These are phyloP conservation scores for Drosophila gaucha DNA, from an alignment of 2,888 invertebrate genomes.

Conservation along the genomic window DNA sequence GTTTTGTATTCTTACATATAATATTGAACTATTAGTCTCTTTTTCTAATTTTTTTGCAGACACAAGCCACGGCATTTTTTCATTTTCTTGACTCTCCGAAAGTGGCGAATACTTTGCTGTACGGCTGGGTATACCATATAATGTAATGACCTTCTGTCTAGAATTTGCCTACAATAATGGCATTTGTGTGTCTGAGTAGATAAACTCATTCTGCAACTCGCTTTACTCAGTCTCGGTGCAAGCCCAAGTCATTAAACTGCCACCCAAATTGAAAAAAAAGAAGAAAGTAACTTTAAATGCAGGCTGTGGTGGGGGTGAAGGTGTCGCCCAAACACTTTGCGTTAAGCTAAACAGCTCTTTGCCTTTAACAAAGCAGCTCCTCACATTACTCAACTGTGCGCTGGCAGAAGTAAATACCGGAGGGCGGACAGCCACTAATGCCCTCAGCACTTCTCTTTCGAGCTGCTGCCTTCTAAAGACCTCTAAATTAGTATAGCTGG, in stretches of 20 bases:
- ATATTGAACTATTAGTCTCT: neutral
- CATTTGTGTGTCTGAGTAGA: constrained; percentile 32
- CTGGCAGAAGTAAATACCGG: constrained; percentile 8
- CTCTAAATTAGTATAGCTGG: constrained; percentile 55
- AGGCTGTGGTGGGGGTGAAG: neutral
- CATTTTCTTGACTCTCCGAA: neutral
- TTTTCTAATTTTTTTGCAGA: neutral
- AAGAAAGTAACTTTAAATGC: constrained; percentile 27
- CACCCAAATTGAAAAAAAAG: constrained; percentile 19
- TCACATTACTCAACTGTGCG: constrained; percentile 32
- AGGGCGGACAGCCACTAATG: constrained; percentile 27
- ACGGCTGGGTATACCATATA: neutral
- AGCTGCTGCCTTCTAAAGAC: constrained; percentile 28
- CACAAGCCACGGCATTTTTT: neutral
- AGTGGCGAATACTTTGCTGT: neutral
- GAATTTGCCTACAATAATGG: constrained; percentile 20
- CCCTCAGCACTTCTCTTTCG: constrained; percentile 39
- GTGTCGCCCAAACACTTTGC: constrained; percentile 52
- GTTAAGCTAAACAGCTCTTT: constrained; percentile 43
- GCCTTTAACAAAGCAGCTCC: constrained; percentile 40
- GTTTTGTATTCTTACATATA: neutral
- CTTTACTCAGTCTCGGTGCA: constrained; percentile 10
- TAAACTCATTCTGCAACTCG: constrained; percentile 21
- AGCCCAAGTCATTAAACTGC: constrained; percentile 22
- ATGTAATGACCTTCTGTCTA: constrained; percentile 25